Evolutionary conservation across 1,140 invertebrate species (phyloP).

Genomic region (Neodiprion fabricii): DNA sequence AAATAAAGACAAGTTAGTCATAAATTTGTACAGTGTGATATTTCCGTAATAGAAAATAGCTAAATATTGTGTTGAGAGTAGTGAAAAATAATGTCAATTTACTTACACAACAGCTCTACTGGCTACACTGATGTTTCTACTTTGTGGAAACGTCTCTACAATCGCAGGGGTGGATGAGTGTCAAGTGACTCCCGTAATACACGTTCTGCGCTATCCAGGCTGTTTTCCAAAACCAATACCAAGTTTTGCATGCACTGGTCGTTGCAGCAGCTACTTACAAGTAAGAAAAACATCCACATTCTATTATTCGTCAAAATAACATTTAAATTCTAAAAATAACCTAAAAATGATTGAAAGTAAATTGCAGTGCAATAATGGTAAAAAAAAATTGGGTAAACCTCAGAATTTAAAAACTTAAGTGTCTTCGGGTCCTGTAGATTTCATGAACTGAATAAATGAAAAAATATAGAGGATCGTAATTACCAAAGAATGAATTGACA

Average conservation of each 20-base stretch:
- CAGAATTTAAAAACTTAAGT: not conserved
- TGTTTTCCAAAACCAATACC: constrained; percentile 93
- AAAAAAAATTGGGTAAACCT: constrained; percentile 11
- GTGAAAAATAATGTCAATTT: constrained; percentile 5
- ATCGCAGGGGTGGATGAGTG: constrained; percentile 78
- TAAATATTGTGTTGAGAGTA: no score
- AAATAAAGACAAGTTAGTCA: no score
- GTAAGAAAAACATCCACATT: constrained; percentile 59
- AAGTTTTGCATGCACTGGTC: constrained; percentile 89
- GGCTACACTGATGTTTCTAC: constrained; percentile 37
- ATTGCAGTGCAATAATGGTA: no score
- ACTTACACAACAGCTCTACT: constrained; percentile 43
- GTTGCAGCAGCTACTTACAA: constrained; percentile 91
- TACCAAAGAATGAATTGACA: no score
- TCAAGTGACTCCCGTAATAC: constrained; percentile 89
- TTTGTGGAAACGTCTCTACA: constrained; percentile 41
- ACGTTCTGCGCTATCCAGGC: constrained; percentile 89
- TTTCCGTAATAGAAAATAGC: no score
- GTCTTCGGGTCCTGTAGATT: no score
- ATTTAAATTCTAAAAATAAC: no score
- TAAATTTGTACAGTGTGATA: no score
- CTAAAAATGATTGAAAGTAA: no score
- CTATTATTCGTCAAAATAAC: no score
- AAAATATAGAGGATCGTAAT: not conserved
- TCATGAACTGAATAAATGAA: not conserved